Evolutionary conservation across 2,888 invertebrate species (phyloP), one percentile per base, ranked within the genome.

Genomic region (Teleogryllus oceanicus): DNA sequence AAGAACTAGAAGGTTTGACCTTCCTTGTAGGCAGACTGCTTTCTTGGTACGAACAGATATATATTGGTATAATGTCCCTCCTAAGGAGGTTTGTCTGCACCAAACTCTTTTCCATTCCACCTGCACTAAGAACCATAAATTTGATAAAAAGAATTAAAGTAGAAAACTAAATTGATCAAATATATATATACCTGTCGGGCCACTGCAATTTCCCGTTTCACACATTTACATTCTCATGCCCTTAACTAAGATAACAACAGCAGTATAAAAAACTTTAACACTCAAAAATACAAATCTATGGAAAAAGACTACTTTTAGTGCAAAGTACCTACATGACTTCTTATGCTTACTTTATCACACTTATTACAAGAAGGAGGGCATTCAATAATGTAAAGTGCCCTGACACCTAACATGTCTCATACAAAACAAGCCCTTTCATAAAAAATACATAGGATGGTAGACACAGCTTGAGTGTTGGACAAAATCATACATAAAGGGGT

Each of bases 271-370:
- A 83, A 82, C 81, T 82, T 83, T 82, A 83, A 83, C 83, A 83
- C 83, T 83, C 83, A 83, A 83, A 83, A 83, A 83, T 83, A 83
- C 83, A 82, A 83, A 83, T 83, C 83, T 83, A 83, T 83, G 80
- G 82, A 82, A 82, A 83, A 82, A 82, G 82, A 82, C 80, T 82
- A 82, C 80, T 81, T 82, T 82, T 62, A 82, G 83, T 83, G 83
- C 83, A 83, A 83, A 83, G 82, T 83, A 82, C 79, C 82, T 83
- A 82, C 81, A 80, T 79, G 80, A 80, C 75, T 80, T 81, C 79
- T 82, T 80, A 82, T 78, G 80, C 78, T 80, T 82, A 79, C 75
- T 80, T 82, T 82, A 83, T 83, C 83, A 83, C 83, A 83, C 83
- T 82, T 81, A 83, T 81, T 83, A 83, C 82, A 83, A 82, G 82